These are phyloP conservation scores for Danio rerio DNA, from an alignment of 2,113 vertebrate species.

Conservation along the genomic window GRCz12tu NC_133189.1:3597501-3598000, in stretches of 20 bases:
- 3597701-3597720: conserved; percentile 87
- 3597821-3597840: too few species aligned
- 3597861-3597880: too few species aligned
- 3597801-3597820: too few species aligned
- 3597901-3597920: too few species aligned
- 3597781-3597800: too few species aligned
- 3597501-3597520: not conserved
- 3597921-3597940: too few species aligned
- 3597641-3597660: conserved; percentile 84
- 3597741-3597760: not conserved
- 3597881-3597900: too few species aligned
- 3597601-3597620: conserved; percentile 89
- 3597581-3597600: conserved; percentile 85
- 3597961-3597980: too few species aligned
- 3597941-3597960: too few species aligned
- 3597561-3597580: conserved; percentile 86
- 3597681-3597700: conserved; percentile 93
- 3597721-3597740: conserved; percentile 72
- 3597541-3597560: conserved; percentile 83
- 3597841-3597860: too few species aligned
- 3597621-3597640: conserved; percentile 86
- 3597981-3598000: too few species aligned
- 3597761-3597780: not conserved
- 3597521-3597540: conserved; percentile 73
- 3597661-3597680: conserved; percentile 90